These are phyloP conservation scores for Melolontha melolontha DNA, from an alignment of 2,888 invertebrate species.

Conservation along the genomic window DNA sequence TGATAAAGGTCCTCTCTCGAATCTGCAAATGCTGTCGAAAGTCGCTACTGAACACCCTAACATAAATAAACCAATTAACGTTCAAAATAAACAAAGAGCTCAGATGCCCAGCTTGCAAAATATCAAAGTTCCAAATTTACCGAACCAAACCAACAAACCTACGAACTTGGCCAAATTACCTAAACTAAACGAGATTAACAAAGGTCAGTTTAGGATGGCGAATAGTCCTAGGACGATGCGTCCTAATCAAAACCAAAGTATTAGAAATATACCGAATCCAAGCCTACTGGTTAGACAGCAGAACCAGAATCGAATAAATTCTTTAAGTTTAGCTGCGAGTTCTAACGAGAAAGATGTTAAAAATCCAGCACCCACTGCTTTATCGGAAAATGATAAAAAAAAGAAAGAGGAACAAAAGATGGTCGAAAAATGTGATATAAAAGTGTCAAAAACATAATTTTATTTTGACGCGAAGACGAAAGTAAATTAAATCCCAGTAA, in stretches of 20 bases:
- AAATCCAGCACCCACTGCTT: neutral
- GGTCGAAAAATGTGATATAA: conserved; percentile 22
- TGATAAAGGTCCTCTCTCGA: conserved; percentile 58
- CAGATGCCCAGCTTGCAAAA: conserved; percentile 62
- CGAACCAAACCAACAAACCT: conserved; percentile 47
- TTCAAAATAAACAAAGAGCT: conserved; percentile 54
- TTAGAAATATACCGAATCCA: conserved; percentile 75
- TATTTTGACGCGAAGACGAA: neutral
- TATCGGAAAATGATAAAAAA: neutral
- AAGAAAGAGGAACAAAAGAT: conserved; percentile 16
- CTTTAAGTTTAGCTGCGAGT: conserved; percentile 47
- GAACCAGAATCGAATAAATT: conserved; percentile 62
- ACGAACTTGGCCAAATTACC: conserved; percentile 60
- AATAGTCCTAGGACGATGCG: conserved; percentile 56
- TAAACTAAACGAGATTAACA: conserved; percentile 66
- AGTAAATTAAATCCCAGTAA: conserved; percentile 3
- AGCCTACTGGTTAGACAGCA: conserved; percentile 71
- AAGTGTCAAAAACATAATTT: conserved; percentile 30
- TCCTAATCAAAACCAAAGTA: conserved; percentile 69
- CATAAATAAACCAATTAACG: conserved; percentile 50
- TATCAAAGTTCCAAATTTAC: conserved; percentile 54
- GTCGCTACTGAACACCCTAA: conserved; percentile 61
- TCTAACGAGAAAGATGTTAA: conserved; percentile 34
- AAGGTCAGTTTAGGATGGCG: conserved; percentile 58
- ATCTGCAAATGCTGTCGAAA: conserved; percentile 69